Percentiles rank a stretch among this genome's conserved stretches.
Evolutionary conservation across 1,140 invertebrate genomes (phyloP).

Genomic region (Colletes gigas): DNA sequence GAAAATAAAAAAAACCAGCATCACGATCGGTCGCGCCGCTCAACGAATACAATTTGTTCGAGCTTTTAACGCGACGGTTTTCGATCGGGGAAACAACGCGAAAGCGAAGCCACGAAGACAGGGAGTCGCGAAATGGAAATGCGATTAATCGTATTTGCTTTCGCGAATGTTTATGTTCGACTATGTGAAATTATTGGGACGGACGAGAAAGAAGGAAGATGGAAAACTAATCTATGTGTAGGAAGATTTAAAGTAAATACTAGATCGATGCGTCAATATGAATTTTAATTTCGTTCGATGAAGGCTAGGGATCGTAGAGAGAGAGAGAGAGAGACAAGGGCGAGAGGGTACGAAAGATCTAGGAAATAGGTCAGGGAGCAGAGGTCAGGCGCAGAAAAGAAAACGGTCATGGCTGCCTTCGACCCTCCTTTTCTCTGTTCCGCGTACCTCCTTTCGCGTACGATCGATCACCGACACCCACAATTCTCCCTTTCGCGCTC

Average conservation of each 20-base stretch:
- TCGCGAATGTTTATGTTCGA: too few relatives aligned
- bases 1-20: neutral
- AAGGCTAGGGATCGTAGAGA: neutral
- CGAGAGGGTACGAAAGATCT: slow-evolving; percentile 8
- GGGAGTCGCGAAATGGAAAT: neutral
- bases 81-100: neutral
- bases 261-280: too few relatives aligned
- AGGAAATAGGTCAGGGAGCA: slow-evolving; percentile 52
- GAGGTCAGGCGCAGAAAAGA: slow-evolving; percentile 53
- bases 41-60: slow-evolving; percentile 15
- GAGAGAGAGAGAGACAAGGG: neutral
- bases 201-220: too few relatives aligned
- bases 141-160: too few relatives aligned
- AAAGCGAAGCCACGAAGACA: neutral
- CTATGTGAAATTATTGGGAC: too few relatives aligned
- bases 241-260: too few relatives aligned
- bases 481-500: slow-evolving; percentile 33
- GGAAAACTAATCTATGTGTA: too few relatives aligned
- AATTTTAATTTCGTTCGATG: neutral
- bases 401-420: slow-evolving; percentile 52
- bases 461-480: slow-evolving; percentile 37
- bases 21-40: neutral
- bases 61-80: neutral
- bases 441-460: neutral
- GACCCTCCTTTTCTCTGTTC: slow-evolving; percentile 7